Evolutionary conservation across 2,113 vertebrate species (phyloP).

Genomic region (Nothobranchius furzeri): DNA sequence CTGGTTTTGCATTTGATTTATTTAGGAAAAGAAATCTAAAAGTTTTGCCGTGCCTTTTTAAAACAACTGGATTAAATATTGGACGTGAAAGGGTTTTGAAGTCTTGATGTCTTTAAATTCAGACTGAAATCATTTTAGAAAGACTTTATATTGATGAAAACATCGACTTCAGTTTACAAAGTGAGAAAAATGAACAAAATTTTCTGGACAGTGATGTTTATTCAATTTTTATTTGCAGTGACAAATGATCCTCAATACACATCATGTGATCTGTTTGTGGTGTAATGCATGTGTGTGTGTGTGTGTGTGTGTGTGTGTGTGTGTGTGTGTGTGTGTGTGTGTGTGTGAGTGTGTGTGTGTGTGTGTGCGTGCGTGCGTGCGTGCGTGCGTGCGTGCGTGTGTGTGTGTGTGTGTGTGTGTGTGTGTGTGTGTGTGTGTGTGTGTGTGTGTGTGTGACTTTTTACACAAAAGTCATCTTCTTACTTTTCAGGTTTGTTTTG

Average conservation of each 20-base stretch:
- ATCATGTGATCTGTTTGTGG: background rate
- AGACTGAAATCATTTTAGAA: too few relatives aligned
- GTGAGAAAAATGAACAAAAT: background rate
- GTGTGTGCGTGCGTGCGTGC: too few relatives aligned
- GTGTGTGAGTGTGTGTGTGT: too few relatives aligned
- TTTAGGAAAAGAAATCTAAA: background rate
- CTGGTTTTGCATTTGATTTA: background rate
- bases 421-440: too few relatives aligned
- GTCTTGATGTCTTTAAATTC: too few relatives aligned
- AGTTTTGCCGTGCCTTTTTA: background rate
- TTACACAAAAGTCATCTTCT: background rate
- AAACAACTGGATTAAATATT: background rate
- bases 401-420: background rate
- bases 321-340: too few relatives aligned
- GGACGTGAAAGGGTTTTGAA: conserved; percentile 1
- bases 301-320: too few relatives aligned
- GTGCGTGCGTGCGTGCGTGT: too few relatives aligned
- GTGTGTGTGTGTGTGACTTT: too few relatives aligned
- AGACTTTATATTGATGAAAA: background rate
- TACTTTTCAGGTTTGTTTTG: conserved; percentile 11
- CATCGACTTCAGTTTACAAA: background rate
- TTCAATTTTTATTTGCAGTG: background rate
- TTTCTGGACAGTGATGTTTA: background rate
- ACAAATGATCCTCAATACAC: background rate
- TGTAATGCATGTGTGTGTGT: background rate